Evolutionary conservation across 2,888 invertebrate genomes (phyloP).

Genomic region (Neocrepidodera transversa): DNA sequence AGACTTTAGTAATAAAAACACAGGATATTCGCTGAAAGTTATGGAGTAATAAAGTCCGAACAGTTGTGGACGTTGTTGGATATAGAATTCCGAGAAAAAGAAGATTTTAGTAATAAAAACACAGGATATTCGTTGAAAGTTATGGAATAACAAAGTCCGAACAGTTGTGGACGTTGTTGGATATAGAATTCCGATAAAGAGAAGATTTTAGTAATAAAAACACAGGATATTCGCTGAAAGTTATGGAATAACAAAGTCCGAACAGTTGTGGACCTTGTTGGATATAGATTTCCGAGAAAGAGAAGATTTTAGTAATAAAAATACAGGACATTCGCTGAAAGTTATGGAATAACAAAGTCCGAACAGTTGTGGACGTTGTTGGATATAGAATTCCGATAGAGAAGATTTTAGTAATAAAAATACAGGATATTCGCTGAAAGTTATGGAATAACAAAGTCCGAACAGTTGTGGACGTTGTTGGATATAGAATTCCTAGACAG

Average conservation of each 20-base stretch:
- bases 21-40: constrained; percentile 66
- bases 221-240: constrained; percentile 66
- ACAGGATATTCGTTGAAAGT: constrained; percentile 66
- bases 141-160: constrained; percentile 66
- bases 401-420: no score
- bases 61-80: constrained; percentile 79
- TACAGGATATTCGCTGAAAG: no score
- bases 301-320: no score
- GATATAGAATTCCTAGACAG: constrained; percentile 70
- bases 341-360: no score
- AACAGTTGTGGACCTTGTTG: no score
- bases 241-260: no score
- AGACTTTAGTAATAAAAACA: constrained; percentile 68
- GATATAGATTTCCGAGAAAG: no score
- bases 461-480: no score
- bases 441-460: no score
- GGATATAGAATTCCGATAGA: no score
- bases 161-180: constrained; percentile 77
- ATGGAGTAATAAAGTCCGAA: constrained; percentile 66
- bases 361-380: no score
- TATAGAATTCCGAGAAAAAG: constrained; percentile 68
- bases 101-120: constrained; percentile 69
- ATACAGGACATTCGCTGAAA: no score
- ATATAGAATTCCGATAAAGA: constrained; percentile 69
- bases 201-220: constrained; percentile 70